Base-by-base conservation (phyloP, 2,888 invertebrate genomes). In the Lithophane leautieri region DNA sequence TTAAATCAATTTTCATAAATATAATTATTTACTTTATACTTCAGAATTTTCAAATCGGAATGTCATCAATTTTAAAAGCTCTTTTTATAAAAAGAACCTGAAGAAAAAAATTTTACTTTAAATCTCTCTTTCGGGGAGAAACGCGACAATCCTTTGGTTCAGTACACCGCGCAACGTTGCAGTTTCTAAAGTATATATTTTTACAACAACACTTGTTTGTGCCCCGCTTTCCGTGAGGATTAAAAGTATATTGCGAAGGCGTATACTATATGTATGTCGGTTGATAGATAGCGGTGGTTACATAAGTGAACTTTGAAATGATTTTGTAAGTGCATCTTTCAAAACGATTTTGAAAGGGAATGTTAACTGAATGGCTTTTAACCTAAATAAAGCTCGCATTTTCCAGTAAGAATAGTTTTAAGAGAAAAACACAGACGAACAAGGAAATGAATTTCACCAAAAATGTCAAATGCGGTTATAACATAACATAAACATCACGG, bases 181-280 rank as follows among this genome's bases (percentile, higher is more conserved):
- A 69, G 79, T 68, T 65, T 79, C 63, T 73, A 66, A 79, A 83
- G 60, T 73, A 73, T 67, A 73, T 83, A 80, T 80, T 65, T 71
- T 73, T 70, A 79, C 73, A 34, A 47, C 65, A 70, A 34, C 50
- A 80, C 73, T 84, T 80, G 75, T 84, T 80, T 84, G 84, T 66
- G 69, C 19, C 1, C 28, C 61, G 34, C 56, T 83, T 61, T 62
- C 47, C 44, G 63, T 54, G 61, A 66, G n/a, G 80, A 83, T 81
- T 81, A 83, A 79, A 83, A 81, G 84, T 62, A 47, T 69, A 79
- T 80, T 70, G 66, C 69, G 9, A 42, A 66, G 4, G n/a, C 28
- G 12, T 75, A 25, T 44, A 62, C 12, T 72, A 25, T 58, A 34
- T 71, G 14, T 66, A 61, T n/a, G n/a, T 52, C 12, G 8, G 7